Evolutionary conservation across 2,113 vertebrate genomes (phyloP).

Genomic region (Irena cyanogastra): DNA sequence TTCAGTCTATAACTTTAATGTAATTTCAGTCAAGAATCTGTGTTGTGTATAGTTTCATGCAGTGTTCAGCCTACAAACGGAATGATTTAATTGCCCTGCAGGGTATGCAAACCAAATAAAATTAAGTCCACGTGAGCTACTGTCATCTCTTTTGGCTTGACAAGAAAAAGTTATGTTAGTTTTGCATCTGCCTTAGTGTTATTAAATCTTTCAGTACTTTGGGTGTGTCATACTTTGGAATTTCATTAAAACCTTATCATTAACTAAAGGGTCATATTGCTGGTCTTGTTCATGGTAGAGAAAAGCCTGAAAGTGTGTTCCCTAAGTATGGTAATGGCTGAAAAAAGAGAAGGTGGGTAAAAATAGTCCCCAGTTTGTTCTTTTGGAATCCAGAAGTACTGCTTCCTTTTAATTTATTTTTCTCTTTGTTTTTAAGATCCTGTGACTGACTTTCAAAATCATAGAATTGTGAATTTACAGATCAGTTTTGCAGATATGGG

Average conservation of each 20-base stretch:
- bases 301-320: neutral
- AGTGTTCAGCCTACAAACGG: neutral
- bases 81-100: slow-evolving; percentile 3
- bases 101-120: neutral
- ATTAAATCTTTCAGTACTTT: slow-evolving; percentile 9
- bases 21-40: neutral
- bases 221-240: slow-evolving; percentile 6
- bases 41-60: neutral
- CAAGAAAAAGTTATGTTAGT: neutral
- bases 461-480: neutral
- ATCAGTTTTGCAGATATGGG: neutral
- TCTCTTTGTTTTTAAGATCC: neutral
- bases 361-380: neutral
- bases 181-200: neutral
- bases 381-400: neutral
- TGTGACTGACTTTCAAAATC: neutral
- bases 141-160: slow-evolving; percentile 2
- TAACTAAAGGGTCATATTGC: neutral
- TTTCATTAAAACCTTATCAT: slow-evolving; percentile 3
- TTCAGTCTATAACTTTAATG: neutral
- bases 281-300: neutral
- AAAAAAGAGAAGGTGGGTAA: neutral
- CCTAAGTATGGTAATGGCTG: neutral
- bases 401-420: neutral
- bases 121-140: neutral